Evolutionary conservation across 2,113 vertebrate genomes (phyloP), one percentile per base, ranked within the genome.

Genomic region (Nanger granti): DNA sequence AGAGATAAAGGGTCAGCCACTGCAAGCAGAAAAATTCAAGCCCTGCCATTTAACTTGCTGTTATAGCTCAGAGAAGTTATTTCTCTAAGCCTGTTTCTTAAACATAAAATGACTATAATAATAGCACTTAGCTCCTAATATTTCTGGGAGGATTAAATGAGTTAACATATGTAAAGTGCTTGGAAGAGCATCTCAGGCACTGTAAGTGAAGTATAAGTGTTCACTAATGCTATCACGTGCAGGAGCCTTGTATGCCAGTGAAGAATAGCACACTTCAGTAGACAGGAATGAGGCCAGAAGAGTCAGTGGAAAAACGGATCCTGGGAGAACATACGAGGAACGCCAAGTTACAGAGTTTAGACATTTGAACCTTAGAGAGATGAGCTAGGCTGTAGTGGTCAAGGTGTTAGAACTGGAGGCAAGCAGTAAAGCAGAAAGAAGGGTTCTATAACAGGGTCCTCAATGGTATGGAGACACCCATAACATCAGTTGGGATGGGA

Each of bases 251-350:
- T 6, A 5, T 9, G 8, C 17, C 24, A 54, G 18, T 20, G 11
- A 44, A 31, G 0, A 3, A 5, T 0, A 29, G 14, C 2, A 34
- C 62, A 41, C 13, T 28, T 6, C 47, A 82, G 3, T 8, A 41
- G 24, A 54, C 4, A 34, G 2, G 13, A 49, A 41, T 0, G n/a
- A 54, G 34, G 18, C 11, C 29, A 5, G 9, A 34, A 37, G 5
- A 18, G 7, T 3, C 12, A 66, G 8, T 1, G 4, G 7, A 34
- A 62, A 69, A 55, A 20, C 6, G 20, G 4, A 14, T n/a, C 18
- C 10, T 10, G 15, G 41, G 60, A 64, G 28, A n/a, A 47, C 37
- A 64, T 20, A 62, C 2, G 10, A 3, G 24, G 2, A 29, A n/a
- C 6, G 2, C 4, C 7, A 26, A 10, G 5, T 26, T 24, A 31